Evolutionary conservation across 2,797 vertebrate species (phyloP).

Genomic region (Enoplosus armatus): DNA sequence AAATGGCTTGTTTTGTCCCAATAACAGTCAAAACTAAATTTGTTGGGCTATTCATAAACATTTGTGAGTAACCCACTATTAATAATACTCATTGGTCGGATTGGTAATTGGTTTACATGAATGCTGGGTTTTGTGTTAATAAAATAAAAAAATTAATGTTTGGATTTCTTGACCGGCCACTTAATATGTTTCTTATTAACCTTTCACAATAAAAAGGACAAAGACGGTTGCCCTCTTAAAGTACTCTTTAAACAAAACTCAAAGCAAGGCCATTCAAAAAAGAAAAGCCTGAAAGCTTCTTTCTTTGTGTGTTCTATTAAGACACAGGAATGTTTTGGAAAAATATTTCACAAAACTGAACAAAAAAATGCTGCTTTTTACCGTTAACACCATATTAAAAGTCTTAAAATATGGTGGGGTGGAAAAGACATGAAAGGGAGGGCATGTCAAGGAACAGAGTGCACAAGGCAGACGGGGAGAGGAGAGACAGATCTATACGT

Average conservation of each 20-base stretch:
- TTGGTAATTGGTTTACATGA: not conserved
- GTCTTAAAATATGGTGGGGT: constrained; percentile 82
- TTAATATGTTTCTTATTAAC: constrained; percentile 9
- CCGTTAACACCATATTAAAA: constrained; percentile 82
- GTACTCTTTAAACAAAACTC: not conserved
- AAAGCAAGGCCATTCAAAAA: not conserved
- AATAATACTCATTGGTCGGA: not conserved
- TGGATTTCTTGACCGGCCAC: not conserved
- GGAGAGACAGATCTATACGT: constrained; percentile 94
- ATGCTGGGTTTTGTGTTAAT: not conserved
- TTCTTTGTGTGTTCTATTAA: constrained; percentile 10
- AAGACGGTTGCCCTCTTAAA: not conserved
- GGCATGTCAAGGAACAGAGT: constrained; percentile 85
- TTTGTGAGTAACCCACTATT: not conserved
- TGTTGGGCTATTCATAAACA: not conserved
- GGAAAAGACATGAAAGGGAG: constrained; percentile 88
- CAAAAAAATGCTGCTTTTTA: constrained; percentile 86
- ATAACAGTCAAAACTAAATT: not conserved
- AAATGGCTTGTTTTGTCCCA: not conserved
- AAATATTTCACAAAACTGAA: constrained; percentile 83
- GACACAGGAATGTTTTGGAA: constrained; percentile 21
- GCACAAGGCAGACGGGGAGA: constrained; percentile 67
- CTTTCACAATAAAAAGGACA: constrained; percentile 8
- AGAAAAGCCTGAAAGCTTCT: not conserved
- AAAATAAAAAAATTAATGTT: not conserved